Evolutionary conservation across 2,888 invertebrate genomes (phyloP), one percentile per base, ranked within the genome.

Genomic region (Caenorhabditis sp.): DNA sequence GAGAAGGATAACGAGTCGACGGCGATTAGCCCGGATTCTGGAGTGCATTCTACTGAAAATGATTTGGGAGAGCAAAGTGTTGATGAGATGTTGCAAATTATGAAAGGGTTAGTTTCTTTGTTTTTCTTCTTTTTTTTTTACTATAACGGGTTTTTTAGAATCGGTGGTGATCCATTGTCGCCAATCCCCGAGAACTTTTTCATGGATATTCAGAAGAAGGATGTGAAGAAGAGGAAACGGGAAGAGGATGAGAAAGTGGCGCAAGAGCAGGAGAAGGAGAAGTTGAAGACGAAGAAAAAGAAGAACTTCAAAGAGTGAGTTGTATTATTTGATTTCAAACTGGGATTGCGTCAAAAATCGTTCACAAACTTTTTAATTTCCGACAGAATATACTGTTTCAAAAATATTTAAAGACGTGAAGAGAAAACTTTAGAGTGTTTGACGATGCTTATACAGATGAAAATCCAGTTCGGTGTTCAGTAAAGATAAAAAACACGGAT

Each of bases 1-100:
- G 56, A 56, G 23, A 56, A 56, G 17, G 56, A 56, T 14, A 17
- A 27, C 8, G 14, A 4, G n/a, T 23, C 26, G 5, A 38, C 27
- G 12, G 54, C 62, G 10, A 25, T 70, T 5, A 67, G 67, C 27
- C 76, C 78, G 14, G 78, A 78, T 62, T 76, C 76, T 31, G 76
- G 76, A 21, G 67, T 76, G 0, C 78, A 78, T 59, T 78, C 78
- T 0, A 73, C 77, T 0, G 77, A 77, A 58, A 76, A 74, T 53
- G 76, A 76, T 43, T 26, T 59, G 1, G 49, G 43, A 17, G 74
- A 76, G 14, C 60, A 26, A 25, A 60, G 63, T 21, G 69, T 66
- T 12, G 73, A 73, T n/a, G 50, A 67, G 12, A 73, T 73, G 59
- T 43, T 73, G 25, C 63, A 49, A 25, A 69, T 69, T 10, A 73